phyloP scores from a whole-genome alignment of 2,797 vertebrate species.

The Bovichtus diacanthus region DNA sequence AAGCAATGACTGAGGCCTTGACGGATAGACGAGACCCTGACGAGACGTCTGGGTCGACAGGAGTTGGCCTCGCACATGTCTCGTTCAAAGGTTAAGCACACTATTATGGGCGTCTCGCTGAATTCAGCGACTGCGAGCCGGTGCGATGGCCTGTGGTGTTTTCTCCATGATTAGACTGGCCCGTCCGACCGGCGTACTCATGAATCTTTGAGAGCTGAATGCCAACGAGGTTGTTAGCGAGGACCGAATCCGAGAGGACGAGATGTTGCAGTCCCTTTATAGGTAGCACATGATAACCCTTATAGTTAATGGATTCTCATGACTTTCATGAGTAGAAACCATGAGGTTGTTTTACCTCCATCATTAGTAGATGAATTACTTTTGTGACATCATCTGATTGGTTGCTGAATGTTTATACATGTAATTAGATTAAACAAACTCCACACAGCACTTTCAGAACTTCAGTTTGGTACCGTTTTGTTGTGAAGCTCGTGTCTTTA shows the following conservation, averaged over 20 bases:
- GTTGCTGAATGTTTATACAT: background rate
- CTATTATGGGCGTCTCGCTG: slow-evolving; percentile 63
- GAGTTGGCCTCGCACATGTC: slow-evolving; percentile 54
- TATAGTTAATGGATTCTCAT: background rate
- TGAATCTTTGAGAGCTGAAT: slow-evolving; percentile 74
- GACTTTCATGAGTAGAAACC: background rate
- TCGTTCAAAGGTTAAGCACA: slow-evolving; percentile 78
- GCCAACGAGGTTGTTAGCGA: slow-evolving; percentile 62
- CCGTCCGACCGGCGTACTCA: slow-evolving; percentile 60
- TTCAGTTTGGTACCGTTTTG: background rate
- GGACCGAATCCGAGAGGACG: background rate
- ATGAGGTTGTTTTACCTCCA: background rate
- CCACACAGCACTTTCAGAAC: background rate
- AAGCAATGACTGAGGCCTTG: slow-evolving; percentile 46
- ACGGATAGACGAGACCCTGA: slow-evolving; percentile 51
- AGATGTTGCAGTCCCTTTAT: background rate
- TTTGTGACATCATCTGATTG: background rate
- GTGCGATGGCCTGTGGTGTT: slow-evolving; percentile 69
- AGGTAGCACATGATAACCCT: background rate
- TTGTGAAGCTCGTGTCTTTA: background rate
- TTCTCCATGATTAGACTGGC: slow-evolving; percentile 66
- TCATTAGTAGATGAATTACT: background rate
- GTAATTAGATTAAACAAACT: background rate
- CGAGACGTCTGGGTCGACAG: slow-evolving; percentile 59
- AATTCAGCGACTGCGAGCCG: slow-evolving; percentile 28